Conservation (phyloP, 2,797 vertebrate species). For the Botia kubotai region DNA sequence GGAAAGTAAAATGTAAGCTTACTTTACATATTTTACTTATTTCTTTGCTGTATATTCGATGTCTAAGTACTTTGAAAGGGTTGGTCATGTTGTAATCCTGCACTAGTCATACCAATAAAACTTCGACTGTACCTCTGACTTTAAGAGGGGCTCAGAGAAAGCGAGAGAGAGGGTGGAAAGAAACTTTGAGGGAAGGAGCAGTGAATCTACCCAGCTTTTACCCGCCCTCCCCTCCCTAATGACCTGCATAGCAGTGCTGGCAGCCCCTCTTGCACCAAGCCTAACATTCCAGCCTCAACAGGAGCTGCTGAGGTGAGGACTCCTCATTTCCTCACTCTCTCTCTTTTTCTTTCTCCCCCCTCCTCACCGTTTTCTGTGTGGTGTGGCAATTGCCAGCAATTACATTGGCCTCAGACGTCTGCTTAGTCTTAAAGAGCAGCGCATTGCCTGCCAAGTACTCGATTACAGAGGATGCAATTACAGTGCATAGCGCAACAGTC, state of each 20-base stretch:
- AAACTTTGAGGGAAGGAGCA: slow-evolving; percentile 65
- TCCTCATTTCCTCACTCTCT: slow-evolving; percentile 44
- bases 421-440: slow-evolving; percentile 63
- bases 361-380: slow-evolving; percentile 50
- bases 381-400: slow-evolving; percentile 63
- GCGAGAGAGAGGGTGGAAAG: slow-evolving; percentile 30
- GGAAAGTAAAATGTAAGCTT: no score
- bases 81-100: background rate
- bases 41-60: background rate
- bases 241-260: slow-evolving; percentile 56
- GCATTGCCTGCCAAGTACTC: slow-evolving; percentile 65
- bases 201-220: slow-evolving; percentile 49
- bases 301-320: slow-evolving; percentile 57
- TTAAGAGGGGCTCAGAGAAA: slow-evolving; percentile 25
- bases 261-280: slow-evolving; percentile 57
- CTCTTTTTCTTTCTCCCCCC: slow-evolving; percentile 33
- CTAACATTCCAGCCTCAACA: slow-evolving; percentile 65
- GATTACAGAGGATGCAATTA: slow-evolving; percentile 66
- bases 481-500: slow-evolving; percentile 48
- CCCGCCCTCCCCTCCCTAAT: slow-evolving; percentile 47
- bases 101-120: background rate
- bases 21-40: background rate
- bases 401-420: slow-evolving; percentile 69
- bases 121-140: background rate
- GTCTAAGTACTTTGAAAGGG: background rate